Base-by-base conservation (phyloP, 2,888 invertebrate species). In the Melinopterus prodromus region DNA sequence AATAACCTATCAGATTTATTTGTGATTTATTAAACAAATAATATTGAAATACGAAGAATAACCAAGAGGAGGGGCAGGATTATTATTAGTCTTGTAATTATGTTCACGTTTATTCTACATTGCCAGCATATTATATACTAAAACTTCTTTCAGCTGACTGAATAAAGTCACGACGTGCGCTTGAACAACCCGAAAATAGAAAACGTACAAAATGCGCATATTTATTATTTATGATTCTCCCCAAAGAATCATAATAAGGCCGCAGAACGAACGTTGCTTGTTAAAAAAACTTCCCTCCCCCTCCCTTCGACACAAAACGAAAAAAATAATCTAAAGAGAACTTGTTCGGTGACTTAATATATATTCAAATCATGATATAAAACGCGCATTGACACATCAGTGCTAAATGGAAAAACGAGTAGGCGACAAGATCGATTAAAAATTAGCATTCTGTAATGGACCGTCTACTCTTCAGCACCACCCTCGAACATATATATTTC, bases 401-500 rank as follows among this genome's bases (percentile, higher is more conserved):
- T 78, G 77, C 77, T 80, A 82, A 81, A 81, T 81, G 81, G 82
- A 82, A 81, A 82, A 82, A 78, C 80, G 80, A 80, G 80, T 81
- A 81, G 80, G 83, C 80, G 80, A 81, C 80, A 84, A 74, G 74
- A 85, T 84, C 85, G 85, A 85, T 85, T 83, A 83, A 83, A 84
- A 84, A 85, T 85, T 85, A 84, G 85, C 85, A 85, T 85, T 83
- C 83, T 72, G 83, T 84, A 85, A 85, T 85, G 83, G 84, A 80
- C 78, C 82, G 81, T 81, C 84, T 79, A 77, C 81, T 80, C 82
- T 81, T 83, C 82, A 83, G 80, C 82, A 82, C 53, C 53, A 26
- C 26, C 53, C 53, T 53, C 53, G 53, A 53, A 53, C 53, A 53
- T 53, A 53, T 26, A 26, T 77, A 71, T 71, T 75, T 74, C 76